phyloP scores from a whole-genome alignment of 2,113 vertebrate species.

The Chinchilla lanigera region DNA sequence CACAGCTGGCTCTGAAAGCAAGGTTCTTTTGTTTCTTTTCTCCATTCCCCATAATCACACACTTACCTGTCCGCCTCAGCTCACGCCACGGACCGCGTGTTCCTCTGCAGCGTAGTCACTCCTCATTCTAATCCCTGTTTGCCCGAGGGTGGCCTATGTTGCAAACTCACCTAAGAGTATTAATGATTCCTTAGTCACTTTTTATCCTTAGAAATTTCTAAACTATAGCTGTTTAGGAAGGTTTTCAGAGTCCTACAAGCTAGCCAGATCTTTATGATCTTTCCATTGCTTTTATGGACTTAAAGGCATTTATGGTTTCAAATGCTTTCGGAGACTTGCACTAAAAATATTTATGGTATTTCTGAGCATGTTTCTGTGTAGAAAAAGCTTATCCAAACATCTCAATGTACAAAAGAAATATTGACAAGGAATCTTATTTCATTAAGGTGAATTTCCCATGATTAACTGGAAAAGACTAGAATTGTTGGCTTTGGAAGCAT shows the following conservation, averaged over 20 bases:
- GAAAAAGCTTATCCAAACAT: slow-evolving; percentile 63
- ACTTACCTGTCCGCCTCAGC: not conserved
- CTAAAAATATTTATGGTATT: slow-evolving; percentile 44
- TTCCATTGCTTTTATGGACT: not conserved
- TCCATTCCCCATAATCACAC: fast-evolving
- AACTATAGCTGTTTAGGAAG: not conserved
- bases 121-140: not conserved
- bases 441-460: slow-evolving; percentile 54
- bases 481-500: slow-evolving; percentile 31
- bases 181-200: not conserved
- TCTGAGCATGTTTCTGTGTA: not conserved
- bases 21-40: not conserved
- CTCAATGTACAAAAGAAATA: slow-evolving; percentile 41
- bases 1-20: not conserved
- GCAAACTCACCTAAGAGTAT: not conserved
- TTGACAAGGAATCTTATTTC: slow-evolving; percentile 50
- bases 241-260: not conserved
- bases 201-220: not conserved
- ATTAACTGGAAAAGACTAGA: slow-evolving; percentile 20
- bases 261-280: not conserved
- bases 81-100: fast-evolving
- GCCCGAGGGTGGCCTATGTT: not conserved
- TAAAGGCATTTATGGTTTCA: not conserved
- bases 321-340: slow-evolving; percentile 8
- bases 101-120: not conserved